Base-by-base conservation (phyloP, 2,888 invertebrate species). In the Drosophila helvetica region DNA sequence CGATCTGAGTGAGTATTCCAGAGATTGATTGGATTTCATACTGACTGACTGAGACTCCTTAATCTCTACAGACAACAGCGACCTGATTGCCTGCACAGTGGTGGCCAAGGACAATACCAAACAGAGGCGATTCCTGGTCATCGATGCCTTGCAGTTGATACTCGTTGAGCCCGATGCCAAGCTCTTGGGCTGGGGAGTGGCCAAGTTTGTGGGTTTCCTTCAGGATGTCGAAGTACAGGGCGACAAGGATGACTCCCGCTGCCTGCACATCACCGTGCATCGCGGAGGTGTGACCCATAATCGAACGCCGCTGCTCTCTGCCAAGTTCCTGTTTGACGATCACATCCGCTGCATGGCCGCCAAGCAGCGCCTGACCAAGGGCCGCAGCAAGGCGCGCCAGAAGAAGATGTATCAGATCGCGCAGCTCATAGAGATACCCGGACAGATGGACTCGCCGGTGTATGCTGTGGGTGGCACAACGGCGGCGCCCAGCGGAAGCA, bases 321-420 rank as follows among this genome's bases (percentile, higher is more conserved):
- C 98, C 10, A 98, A 96, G 92, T 99, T 99, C 92, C 95, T 99
- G 70, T 99, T 99, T 91, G 99, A 99, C 90, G 99, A 99, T 93
- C 99, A 99, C 91, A 99, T 99, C 79, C 94, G 99, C 33, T 99
- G 99, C 90, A 98, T 99, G 98, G 99, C 99, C 18, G 99, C 99
- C 25, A 99, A 99, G 90, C 99, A 99, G 92, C 92, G 95, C 46
- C 92, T 95, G 7, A 95, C 95, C 1, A 95, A 97, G 94, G 98
- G 98, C 30, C 94, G 98, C 42, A 96, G 97, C 87, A 98, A 98
- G 92, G 98, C 99, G 0, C 95, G 99, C 0, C 98, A 98, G 90
- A 97, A 98, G 92, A 99, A 99, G 92, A 97, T 99, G 96, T 96
- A 96, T 89, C 97, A 98, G 92, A 99, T 99, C 62, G 98, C 98